Evolutionary conservation across 2,797 vertebrate species (phyloP).

Genomic region (Serranus cabrilla): DNA sequence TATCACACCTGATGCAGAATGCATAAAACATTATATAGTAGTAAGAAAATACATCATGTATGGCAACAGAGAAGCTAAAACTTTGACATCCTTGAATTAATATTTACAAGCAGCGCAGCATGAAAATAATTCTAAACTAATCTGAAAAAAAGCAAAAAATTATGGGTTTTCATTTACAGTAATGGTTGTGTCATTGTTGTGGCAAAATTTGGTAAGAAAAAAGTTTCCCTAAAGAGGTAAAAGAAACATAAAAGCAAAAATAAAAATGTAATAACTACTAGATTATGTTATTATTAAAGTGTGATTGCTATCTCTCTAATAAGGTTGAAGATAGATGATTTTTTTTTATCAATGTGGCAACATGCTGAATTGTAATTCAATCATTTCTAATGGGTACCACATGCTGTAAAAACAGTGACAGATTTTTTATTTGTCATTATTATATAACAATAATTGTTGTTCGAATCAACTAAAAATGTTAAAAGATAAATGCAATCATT

Average conservation of each 20-base stretch:
- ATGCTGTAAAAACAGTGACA: neutral
- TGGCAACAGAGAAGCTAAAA: neutral
- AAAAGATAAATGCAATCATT: neutral
- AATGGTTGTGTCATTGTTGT: neutral
- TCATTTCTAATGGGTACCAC: neutral
- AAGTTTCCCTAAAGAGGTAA: too few relatives aligned
- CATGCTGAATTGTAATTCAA: neutral
- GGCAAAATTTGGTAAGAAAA: neutral
- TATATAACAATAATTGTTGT: neutral
- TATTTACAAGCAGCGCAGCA: neutral
- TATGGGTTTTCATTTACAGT: neutral
- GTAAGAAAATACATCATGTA: too few relatives aligned
- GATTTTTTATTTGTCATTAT: neutral
- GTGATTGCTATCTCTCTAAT: neutral
- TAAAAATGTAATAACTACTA: too few relatives aligned
- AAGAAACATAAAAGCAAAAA: too few relatives aligned
- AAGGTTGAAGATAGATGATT: neutral
- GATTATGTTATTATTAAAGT: neutral
- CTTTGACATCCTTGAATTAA: neutral
- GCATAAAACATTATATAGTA: too few relatives aligned
- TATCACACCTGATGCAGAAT: too few relatives aligned
- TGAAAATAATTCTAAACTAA: neutral
- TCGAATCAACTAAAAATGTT: neutral
- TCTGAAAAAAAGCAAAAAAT: neutral
- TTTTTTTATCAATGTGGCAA: neutral